Evolutionary conservation across 2,113 vertebrate species (phyloP), one percentile per base, ranked within the genome.

Genomic region (Cyrtonyx montezumae): DNA sequence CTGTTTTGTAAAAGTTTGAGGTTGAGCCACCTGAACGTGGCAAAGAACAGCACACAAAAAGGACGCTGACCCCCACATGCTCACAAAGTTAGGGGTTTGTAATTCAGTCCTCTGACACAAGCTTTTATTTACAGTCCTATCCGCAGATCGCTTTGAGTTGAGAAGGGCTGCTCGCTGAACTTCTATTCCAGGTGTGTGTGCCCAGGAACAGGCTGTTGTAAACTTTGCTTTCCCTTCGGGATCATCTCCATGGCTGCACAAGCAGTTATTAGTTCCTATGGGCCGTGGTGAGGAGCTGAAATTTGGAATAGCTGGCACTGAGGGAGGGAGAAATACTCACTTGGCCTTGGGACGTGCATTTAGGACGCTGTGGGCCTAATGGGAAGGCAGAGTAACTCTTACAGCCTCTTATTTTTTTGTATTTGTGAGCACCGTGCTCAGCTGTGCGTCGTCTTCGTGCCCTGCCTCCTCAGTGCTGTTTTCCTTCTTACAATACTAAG

Each of bases 1-100:
- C 46, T 79, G 55, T 42, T 82, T 88, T 87, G 74, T 62, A 86
- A 93, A 94, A 95, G 88, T 95, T 95, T 71, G 83, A 95, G 70
- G 37, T 56, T 45, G 32, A 81, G n/a, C 26, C n/a, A 12, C 53
- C 55, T 40, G 43, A 34, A 84, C 58, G 45, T 80, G 16, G 85
- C 53, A 81, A 86, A 78, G 69, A 91, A 70, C 22, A 59, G 79
- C 61, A n/a, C 11, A 19, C 56, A 76, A 25, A 15, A 26, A 45
- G 34, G 11, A 74, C 5, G 9, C 32, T 87, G 81, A 92, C 65
- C 79, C 63, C 28, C 6, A 30, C 81, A 8, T 11, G 8, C 46
- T 53, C 45, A 20, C 55, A 58, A 90, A 32, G 53, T 69, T 79
- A 22, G 13, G 83, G 76, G 68, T 73, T 91, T 30, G 46, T 46